Percentiles rank a stretch among this genome's conserved stretches.
Evolutionary conservation across 2,113 vertebrate genomes (phyloP).

Genomic region (Urocitellus parryii): DNA sequence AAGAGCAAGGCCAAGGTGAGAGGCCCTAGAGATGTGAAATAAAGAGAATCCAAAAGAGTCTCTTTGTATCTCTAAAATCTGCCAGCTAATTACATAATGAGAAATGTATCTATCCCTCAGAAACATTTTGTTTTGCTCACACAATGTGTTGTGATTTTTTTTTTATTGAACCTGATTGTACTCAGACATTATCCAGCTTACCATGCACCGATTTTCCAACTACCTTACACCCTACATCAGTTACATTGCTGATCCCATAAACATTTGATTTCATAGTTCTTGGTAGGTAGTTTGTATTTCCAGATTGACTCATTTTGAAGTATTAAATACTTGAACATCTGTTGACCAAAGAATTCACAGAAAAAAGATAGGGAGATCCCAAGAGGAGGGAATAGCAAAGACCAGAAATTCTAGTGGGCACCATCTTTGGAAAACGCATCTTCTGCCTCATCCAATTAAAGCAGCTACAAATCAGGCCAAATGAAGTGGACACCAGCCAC

Average conservation of each 20-base stretch:
- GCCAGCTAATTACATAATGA: constrained; percentile 50
- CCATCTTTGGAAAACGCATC: background rate
- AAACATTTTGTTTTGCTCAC: constrained; percentile 33
- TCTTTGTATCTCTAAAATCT: constrained; percentile 16
- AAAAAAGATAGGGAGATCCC: background rate
- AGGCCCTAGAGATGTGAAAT: background rate
- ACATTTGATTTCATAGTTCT: background rate
- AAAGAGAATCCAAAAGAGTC: background rate
- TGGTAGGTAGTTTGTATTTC: background rate
- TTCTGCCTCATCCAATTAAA: background rate
- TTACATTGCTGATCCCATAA: background rate
- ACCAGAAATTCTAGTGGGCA: background rate
- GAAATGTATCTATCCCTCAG: background rate
- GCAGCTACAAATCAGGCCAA: background rate
- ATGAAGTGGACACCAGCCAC: background rate
- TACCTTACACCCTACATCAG: too few species aligned
- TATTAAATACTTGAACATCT: constrained; percentile 14
- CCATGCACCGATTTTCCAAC: background rate
- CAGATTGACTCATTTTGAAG: background rate
- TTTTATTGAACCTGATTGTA: background rate
- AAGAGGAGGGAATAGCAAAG: background rate
- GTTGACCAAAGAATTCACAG: background rate
- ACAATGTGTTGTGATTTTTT: background rate
- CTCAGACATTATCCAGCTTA: background rate
- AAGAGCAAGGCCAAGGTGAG: constrained; percentile 6